Percentiles rank a stretch among this genome's conserved stretches.
phyloP scores from a whole-genome alignment of 2,888 invertebrate species.

The Agrotis puta region DNA sequence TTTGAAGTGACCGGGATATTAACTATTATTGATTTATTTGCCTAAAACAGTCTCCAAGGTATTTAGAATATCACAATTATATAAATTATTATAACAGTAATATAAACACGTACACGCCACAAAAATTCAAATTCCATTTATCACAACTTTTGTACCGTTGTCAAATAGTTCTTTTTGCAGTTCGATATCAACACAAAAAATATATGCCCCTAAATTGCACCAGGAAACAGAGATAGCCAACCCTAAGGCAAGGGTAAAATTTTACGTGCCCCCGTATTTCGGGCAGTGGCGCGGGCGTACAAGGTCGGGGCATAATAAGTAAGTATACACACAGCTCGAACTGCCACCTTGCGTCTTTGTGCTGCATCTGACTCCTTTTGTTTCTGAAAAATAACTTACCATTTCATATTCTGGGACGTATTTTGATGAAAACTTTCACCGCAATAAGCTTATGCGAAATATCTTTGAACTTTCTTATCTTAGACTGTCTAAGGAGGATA shows the following conservation, averaged over 20 bases:
- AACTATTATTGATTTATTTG: too few species aligned
- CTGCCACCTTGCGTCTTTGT: conserved; percentile 50
- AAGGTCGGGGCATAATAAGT: conserved; percentile 75
- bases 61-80: too few species aligned
- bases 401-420: conserved; percentile 2
- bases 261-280: conserved; percentile 80
- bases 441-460: not conserved
- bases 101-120: too few species aligned
- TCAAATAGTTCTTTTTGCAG: not conserved
- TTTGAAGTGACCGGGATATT: too few species aligned
- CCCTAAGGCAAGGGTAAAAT: conserved; percentile 79
- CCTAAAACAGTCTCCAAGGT: too few species aligned
- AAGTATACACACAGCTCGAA: conserved; percentile 21
- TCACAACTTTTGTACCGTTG: too few species aligned
- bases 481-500: not conserved
- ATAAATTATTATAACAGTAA: too few species aligned
- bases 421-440: not conserved
- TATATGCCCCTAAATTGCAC: not conserved
- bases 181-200: not conserved
- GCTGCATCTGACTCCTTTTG: conserved; percentile 30
- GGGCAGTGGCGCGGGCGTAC: conserved; percentile 83
- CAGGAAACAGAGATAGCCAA: conserved; percentile 64
- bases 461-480: not conserved
- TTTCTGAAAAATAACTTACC: conserved; percentile 27
- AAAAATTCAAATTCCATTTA: too few species aligned